Base-by-base conservation (phyloP, 2,888 invertebrate genomes). In the Phrixothrix hirtus region DNA sequence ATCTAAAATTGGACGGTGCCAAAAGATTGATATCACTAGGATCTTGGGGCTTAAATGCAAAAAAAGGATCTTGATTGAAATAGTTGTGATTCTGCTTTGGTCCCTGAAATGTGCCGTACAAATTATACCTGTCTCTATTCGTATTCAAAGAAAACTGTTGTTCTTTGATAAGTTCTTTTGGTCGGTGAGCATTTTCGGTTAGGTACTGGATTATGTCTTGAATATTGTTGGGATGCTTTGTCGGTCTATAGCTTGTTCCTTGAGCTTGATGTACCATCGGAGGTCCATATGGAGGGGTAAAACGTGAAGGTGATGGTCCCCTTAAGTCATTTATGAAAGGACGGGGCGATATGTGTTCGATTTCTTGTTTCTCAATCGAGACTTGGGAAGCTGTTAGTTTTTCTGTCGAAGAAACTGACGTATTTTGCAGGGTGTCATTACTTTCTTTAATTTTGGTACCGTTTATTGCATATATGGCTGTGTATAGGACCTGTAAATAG, bases 21-120 rank as follows among this genome's bases (percentile, higher is more conserved):
- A 89, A 66, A 29, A 88, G 75, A 74, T 89, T 89, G 0, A 89
- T 82, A 46, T 89, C 89, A 25, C 86, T 82, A 0, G 88, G 88
- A 57, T 83, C 84, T 50, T 84, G 83, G 0, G 89, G 89, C 67
- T 87, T 89, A 64, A 81, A 89, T 1, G 79, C 81, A 66, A 82
- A 83, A 57, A 89, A 79, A 11, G 87, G 87, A 68, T 89, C 88
- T 35, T 50, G 43, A n/a, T 26, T 11, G 16, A 34, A 38, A 16
- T 36, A 26, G 16, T 53, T 13, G 9, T 34, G 5, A 4, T 34
- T 5, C 2, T 15, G 12, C 2, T 12, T 14, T 32, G 31, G 6
- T 29, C 21, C 21, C 29, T 31, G 48, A 21, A 17, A 25, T 21
- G 38, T 38, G 4, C 47, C 47, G 25, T 15, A 31, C 2, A 39